Evolutionary conservation across 2,888 invertebrate genomes (phyloP), one percentile per base, ranked within the genome.

Genomic region (Pharmacophagus antenor): DNA sequence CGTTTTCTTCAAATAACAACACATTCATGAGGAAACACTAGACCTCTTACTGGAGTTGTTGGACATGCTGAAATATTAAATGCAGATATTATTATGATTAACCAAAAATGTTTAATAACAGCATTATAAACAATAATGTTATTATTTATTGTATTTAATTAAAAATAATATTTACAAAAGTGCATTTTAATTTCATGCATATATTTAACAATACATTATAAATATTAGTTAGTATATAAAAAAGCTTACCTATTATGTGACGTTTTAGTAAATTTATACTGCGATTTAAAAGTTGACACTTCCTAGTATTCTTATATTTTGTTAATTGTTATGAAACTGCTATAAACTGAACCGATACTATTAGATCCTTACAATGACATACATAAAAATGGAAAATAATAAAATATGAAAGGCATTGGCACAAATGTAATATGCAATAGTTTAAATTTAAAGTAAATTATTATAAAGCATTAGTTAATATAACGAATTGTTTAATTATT

Each of bases 1-100:
- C 17, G 15, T 18, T 37, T 15, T 50, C 12, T 72, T 93, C 82
- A 95, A 77, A 95, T 94, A 63, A 94, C 92, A 70, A 95, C 91
- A 76, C 94, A 95, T 73, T 94, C 94, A 75, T 93, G 93, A 0
- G 94, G 94, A 70, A 93, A 94, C 23, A 91, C 81, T 63, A 76
- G 70, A 1, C 88, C 92, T 66, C 77, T 86, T 67, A 75, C 76
- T 56, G 83, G 89, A 56, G 80, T 67, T 0, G 81, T 85, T 2
- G 94, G 93, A 70, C 94, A 94, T 17, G 92, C 94, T 95, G 91
- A 54, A 93, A 93, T 74, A 42, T 10, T 1, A 41, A 52, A n/a
- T 15, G 6, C 7, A n/a, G n/a, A n/a, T n/a, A n/a, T n/a, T n/a
- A n/a, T n/a, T n/a, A n/a, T n/a, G n/a, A n/a, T n/a, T 17, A 8